Percentiles rank a stretch among this genome's conserved stretches.
phyloP scores from a whole-genome alignment of 2,797 vertebrate genomes.

The Periparus ater region DNA sequence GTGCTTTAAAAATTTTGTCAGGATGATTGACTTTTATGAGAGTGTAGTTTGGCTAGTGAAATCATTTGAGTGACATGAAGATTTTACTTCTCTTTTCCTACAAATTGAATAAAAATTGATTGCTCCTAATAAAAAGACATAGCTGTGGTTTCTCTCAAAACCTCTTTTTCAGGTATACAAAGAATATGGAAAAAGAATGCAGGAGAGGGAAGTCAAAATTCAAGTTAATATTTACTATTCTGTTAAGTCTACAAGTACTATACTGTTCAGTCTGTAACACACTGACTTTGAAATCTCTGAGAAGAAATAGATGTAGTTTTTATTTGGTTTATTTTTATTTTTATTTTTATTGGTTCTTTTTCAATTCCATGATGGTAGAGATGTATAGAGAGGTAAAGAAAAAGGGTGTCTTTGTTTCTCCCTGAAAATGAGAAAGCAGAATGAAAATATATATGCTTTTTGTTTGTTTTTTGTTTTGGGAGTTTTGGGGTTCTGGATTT shows the following conservation, averaged over 20 bases:
- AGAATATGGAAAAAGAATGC: neutral
- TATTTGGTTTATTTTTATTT: neutral
- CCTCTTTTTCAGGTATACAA: neutral
- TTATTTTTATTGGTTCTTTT: neutral
- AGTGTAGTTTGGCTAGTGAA: neutral
- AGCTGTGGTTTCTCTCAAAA: neutral
- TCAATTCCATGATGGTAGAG: rapidly evolving
- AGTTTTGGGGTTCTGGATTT: rapidly evolving
- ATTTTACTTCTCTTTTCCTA: neutral
- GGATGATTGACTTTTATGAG: neutral
- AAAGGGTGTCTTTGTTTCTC: neutral
- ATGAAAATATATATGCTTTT: rapidly evolving
- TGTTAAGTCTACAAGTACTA: neutral
- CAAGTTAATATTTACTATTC: neutral
- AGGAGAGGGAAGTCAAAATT: neutral
- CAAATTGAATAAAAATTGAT: slow-evolving; percentile 56
- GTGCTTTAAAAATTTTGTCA: neutral
- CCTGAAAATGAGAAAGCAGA: neutral
- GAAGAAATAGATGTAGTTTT: neutral
- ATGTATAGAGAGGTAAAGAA: neutral
- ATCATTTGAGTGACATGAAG: slow-evolving; percentile 13
- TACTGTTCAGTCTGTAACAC: neutral
- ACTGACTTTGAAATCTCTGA: neutral
- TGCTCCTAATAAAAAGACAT: neutral
- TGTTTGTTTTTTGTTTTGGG: neutral